Evolutionary conservation across 1,140 invertebrate species (phyloP), one percentile per base, ranked within the genome.

Genomic region (Mycetomoellerius zeteki): DNA sequence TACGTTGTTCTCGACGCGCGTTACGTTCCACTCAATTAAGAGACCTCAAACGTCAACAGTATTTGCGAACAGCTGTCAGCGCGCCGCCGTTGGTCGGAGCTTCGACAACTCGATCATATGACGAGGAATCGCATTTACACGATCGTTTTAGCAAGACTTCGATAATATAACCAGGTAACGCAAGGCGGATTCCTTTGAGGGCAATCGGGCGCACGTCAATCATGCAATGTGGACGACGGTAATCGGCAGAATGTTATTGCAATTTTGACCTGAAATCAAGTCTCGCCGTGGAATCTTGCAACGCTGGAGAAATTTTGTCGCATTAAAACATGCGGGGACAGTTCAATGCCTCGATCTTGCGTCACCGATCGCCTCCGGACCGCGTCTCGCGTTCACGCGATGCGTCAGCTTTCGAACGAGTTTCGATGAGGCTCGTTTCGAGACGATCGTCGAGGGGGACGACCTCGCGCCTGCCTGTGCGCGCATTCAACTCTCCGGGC

Each of bases 401-500:
- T 80, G 85, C 85, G 67, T 86, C 77, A 56, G 86, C 43, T 76
- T 67, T 67, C 60, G 60, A 60, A 33, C 47, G 78, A 54, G 50
- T 64, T 82, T 58, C 43, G 24, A 67, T 52, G 21, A 52, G 58
- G 24, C 67, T 24, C 30, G 65, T 54, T 47, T 54, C 16, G 75
- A 62, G 27, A 37, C 54, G 54, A 81, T 60, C 52, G 27, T 62
- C 24, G 52, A 37, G 24, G 27, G 43, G 76, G 82, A 75, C 88
- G 86, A 72, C 64, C 60, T 78, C 76, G 80, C 30, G 81, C 72
- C 50, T 73, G 81, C 72, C 33, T 67, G n/a, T 71, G 87, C 87
- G 81, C 54, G 88, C 90, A 65, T 91, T 88, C 33, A 91, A 89
- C 73, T 91, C 90, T 85, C 90, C 90, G 62, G 47, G 78, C 50